Evolutionary conservation across 1,140 invertebrate species (phyloP), one percentile per base, ranked within the genome.

Genomic region (Ganaspis sp.): DNA sequence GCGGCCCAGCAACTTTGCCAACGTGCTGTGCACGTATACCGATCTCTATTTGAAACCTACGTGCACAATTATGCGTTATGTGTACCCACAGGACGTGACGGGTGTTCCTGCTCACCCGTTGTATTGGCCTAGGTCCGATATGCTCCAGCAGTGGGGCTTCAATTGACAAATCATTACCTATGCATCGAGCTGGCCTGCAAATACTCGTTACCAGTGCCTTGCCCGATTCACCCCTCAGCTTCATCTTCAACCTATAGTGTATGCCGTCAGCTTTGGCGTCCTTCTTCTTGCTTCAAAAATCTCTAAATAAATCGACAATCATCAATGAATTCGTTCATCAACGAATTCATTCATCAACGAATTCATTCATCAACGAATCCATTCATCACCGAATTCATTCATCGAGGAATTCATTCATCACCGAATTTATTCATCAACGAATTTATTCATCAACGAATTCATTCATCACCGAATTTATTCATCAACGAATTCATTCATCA

Each of bases 131-230:
- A 90, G 89, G 84, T 86, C 86, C 80, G 83, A 81, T 84, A 83
- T 82, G 85, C 84, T 87, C 84, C n/a, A n/a, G n/a, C n/a, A n/a
- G n/a, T n/a, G n/a, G 81, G 82, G 74, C n/a, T 84, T 88, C 69
- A 78, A 88, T 91, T 91, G 90, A 91, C 90, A 90, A 91, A 91
- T 91, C 90, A 91, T 91, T 91, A 91, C 90, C 90, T 90, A 91
- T 91, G 90, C 90, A 90, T 91, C 90, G 88, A 90, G 88, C 87
- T 83, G 85, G 83, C 89, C 88, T 88, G 90, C 89, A 91, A 91
- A 91, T 91, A 91, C 90, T 91, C 90, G 89, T 91, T 91, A 91
- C 89, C 86, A 88, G 85, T 87, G 85, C 86, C 85, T 88, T 87
- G 78, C 85, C 85, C 81, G 84, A 86, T 80, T 79, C 77, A 75